These are phyloP conservation scores for Ecliptopera silaceata DNA, from an alignment of 2,888 invertebrate genomes.

Conservation along the genomic window DNA sequence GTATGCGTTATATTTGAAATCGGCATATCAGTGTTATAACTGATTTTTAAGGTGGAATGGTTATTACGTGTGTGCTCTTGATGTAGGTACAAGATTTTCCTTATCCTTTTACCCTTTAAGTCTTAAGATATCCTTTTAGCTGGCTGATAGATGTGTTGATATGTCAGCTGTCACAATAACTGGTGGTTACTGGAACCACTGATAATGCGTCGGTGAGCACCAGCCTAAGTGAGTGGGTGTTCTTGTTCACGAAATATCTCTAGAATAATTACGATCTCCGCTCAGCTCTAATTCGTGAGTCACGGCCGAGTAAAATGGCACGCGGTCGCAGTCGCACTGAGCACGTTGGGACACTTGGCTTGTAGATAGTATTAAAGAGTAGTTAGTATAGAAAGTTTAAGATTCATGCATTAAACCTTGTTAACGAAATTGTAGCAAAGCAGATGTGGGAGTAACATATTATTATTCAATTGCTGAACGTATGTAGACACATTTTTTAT, in stretches of 20 bases:
- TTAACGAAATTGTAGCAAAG: no score
- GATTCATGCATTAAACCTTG: no score
- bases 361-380: no score
- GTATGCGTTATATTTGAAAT: no score
- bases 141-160: not conserved
- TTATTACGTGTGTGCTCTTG: not conserved
- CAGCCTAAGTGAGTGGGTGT: conserved; percentile 55
- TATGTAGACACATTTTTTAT: no score
- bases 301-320: conserved; percentile 77
- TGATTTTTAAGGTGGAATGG: not conserved
- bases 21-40: no score
- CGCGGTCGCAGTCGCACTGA: conserved; percentile 38
- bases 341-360: conserved; percentile 8
- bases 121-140: not conserved
- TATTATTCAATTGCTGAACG: no score
- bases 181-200: conserved; percentile 1
- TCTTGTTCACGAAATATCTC: conserved; percentile 73
- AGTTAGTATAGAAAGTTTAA: no score
- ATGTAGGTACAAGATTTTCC: not conserved
- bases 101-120: not conserved
- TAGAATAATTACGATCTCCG: conserved; percentile 75
- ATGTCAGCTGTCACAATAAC: conserved; percentile 1
- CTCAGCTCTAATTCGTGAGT: conserved; percentile 80
- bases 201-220: conserved; percentile 7
- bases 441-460: no score